Conservation (phyloP, 2,797 vertebrate genomes). For the Parauchenoglanis ngamensis region DNA sequence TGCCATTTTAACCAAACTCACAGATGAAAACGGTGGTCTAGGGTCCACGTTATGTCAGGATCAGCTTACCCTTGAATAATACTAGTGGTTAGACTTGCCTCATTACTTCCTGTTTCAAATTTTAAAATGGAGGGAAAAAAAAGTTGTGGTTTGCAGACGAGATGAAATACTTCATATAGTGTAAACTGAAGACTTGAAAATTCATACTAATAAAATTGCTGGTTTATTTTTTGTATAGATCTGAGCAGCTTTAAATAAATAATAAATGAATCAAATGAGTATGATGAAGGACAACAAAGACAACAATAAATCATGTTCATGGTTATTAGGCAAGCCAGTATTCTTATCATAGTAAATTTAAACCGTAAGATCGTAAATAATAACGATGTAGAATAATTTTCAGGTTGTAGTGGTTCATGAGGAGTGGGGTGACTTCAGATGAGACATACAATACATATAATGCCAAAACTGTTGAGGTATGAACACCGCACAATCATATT, state of each 20-base stretch:
- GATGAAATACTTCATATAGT: not conserved
- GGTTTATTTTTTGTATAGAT: not conserved
- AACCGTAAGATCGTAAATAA: not conserved
- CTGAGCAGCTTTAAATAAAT: not conserved
- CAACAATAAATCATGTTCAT: no score
- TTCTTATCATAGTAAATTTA: not conserved
- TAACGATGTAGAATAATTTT: not conserved
- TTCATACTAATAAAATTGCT: not conserved
- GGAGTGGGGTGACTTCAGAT: not conserved
- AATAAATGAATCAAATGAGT: not conserved
- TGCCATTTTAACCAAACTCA: not conserved
- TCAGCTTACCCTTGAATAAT: not conserved
- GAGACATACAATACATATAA: not conserved
- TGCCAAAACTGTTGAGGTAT: no score
- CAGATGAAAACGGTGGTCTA: not conserved
- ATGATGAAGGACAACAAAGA: not conserved
- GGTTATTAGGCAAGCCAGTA: not conserved
- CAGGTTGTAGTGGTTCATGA: not conserved
- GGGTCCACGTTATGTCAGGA: not conserved
- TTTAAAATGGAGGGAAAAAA: not conserved
- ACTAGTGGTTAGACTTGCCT: not conserved
- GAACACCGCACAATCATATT: not conserved
- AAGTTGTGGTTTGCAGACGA: not conserved
- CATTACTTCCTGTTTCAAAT: not conserved
- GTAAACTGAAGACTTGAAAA: not conserved